Conservation (phyloP, 2,888 invertebrate genomes). For the Scotopteryx bipunctaria region DNA sequence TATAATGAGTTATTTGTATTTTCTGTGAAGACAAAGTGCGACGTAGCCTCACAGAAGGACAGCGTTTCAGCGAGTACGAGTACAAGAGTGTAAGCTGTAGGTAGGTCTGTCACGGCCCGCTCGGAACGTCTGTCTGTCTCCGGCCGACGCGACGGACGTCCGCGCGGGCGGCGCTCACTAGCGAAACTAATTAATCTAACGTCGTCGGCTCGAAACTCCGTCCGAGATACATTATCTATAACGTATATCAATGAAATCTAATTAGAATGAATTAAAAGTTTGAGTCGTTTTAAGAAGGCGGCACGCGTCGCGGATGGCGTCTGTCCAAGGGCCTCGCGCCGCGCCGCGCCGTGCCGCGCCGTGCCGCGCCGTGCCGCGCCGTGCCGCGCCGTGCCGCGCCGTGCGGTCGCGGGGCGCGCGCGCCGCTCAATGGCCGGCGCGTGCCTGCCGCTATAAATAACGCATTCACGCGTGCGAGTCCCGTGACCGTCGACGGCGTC, state of each 20-base stretch:
- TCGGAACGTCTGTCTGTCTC: no score
- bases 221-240: conserved; percentile 27
- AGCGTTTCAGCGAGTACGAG: no score
- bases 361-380: no score
- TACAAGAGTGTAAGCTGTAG: no score
- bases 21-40: no score
- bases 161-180: background rate
- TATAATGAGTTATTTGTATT: no score
- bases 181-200: conserved; percentile 5
- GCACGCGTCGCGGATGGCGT: conserved; percentile 13
- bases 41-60: no score
- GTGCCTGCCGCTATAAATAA: background rate
- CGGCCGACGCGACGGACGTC: background rate
- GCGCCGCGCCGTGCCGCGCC: no score
- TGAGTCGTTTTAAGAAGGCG: conserved; percentile 13
- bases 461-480: background rate
- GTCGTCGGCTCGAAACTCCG: conserved; percentile 10
- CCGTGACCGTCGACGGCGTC: background rate
- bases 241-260: conserved; percentile 32
- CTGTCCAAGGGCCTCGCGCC: background rate
- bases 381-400: no score
- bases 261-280: conserved; percentile 29
- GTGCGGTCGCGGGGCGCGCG: no score
- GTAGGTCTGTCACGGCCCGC: no score
- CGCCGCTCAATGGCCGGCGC: conserved; percentile 24